Percentiles rank a stretch among this genome's conserved stretches.
Conservation (phyloP, 2,113 vertebrate genomes). For the Anser cygnoides region DNA sequence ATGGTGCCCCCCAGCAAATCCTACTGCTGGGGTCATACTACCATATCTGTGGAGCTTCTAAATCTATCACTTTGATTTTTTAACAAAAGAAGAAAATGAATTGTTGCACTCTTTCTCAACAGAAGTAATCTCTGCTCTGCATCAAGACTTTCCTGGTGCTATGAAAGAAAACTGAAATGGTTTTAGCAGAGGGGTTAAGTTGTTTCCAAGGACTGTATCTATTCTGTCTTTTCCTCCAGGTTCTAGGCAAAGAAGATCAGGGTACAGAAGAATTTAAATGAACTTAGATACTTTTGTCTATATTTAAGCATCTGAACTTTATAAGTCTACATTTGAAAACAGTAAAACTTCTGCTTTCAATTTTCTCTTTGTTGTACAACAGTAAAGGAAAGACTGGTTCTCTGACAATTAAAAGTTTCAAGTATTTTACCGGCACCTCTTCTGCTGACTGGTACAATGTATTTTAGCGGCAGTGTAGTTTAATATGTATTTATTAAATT, state of each 20-base stretch:
- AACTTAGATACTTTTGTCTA: background rate
- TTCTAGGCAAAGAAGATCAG: background rate
- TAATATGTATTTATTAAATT: background rate
- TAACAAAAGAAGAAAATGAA: background rate
- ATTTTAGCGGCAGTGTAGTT: background rate
- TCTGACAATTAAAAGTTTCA: background rate
- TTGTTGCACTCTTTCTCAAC: background rate
- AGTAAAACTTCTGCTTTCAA: background rate
- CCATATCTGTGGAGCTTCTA: background rate
- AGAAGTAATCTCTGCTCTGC: background rate
- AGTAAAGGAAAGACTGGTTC: background rate
- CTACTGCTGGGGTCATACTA: background rate
- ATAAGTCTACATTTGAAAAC: background rate
- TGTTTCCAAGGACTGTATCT: background rate
- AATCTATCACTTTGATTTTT: background rate
- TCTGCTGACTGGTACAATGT: background rate
- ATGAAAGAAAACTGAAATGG: background rate
- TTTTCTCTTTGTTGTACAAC: background rate
- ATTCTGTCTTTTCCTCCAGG: background rate
- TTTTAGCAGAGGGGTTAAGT: background rate
- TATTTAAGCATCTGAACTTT: background rate
- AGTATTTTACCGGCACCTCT: background rate
- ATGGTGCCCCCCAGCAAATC: background rate
- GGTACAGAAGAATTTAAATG: background rate
- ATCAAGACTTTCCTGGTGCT: background rate